Percentiles rank a stretch among this genome's conserved stretches.
Evolutionary conservation across 1,140 invertebrate genomes (phyloP).

Genomic region (Pemphigus obesinymphae): DNA sequence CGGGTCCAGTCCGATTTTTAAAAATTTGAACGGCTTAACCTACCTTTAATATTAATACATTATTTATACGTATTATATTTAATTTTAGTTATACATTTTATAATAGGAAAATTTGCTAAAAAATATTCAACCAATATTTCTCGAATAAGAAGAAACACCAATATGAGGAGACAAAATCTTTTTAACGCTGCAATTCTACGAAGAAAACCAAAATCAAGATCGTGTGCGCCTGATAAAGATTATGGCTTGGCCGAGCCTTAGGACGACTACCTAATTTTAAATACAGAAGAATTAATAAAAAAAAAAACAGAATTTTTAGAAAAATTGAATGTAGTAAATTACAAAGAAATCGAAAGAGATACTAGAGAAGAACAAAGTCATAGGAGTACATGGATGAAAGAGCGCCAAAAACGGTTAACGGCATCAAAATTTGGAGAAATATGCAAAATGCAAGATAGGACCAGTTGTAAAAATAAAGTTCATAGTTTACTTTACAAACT

Average conservation of each 20-base stretch:
- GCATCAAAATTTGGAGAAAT: background rate
- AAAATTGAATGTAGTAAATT: no score
- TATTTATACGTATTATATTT: no score
- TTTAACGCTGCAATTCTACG: background rate
- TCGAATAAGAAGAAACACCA: background rate
- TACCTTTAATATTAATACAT: no score
- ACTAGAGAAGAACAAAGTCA: background rate
- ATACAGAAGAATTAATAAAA: background rate
- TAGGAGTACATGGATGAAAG: background rate
- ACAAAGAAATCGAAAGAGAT: no score
- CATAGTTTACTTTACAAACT: background rate
- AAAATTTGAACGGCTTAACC: no score
- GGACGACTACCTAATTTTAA: background rate
- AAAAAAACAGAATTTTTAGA: no score
- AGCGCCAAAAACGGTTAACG: no score
- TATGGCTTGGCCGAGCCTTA: background rate
- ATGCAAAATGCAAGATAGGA: background rate
- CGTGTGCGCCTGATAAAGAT: background rate
- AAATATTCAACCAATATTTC: background rate
- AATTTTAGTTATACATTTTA: no score
- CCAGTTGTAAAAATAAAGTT: background rate
- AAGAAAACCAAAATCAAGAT: background rate
- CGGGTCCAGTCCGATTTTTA: no score
- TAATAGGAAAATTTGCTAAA: background rate
- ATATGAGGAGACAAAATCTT: no score